Evolutionary conservation across 2,888 invertebrate genomes (phyloP), one percentile per base, ranked within the genome.

Genomic region (Blomia tropicalis): DNA sequence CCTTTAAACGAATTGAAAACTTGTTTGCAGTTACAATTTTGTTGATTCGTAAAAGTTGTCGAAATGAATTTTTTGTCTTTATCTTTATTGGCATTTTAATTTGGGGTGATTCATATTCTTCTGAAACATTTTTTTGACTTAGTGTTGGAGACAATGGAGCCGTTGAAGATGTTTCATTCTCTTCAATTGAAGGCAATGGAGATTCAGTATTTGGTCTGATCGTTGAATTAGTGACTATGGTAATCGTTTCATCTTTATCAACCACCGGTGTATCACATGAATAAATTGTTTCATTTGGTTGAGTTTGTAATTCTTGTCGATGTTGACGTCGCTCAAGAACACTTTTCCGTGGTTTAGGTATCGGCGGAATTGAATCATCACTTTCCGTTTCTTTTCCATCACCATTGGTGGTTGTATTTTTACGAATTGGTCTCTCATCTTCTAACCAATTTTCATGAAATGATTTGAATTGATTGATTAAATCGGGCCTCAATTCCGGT

Each of bases 41-140:
- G 36, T 56, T 56, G 56, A 56, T 56, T n/a, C 25, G 25, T 25
- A 56, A 36, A 19, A 56, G 29, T 36, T n/a, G 29, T 25, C 56
- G 56, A 56, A 56, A 56, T n/a, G 56, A 56, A 36, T 29, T n/a
- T 14, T 29, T 56, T 31, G 56, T 31, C 23, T 56, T 56, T n/a
- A 47, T 25, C 22, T 47, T 47, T n/a, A 11, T 47, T 11, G 47
- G 47, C 56, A 23, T 36, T 22, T 56, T 56, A 19, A 25, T 36
- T 31, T n/a, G 2, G 30, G 31, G 29, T 32, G 29, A 27, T 19
- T 7, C 51, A 14, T 22, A 7, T 47, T 47, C 51, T 11, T 17
- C n/a, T n/a, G 41, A 41, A 41, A n/a, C 14, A 41, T 14, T 14
- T 41, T 47, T 22, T 47, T 47, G 51, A 25, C 27, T 22, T 47